These are phyloP conservation scores for Trididemnum clinides DNA, from an alignment of 23 tunicate genomes.

Conservation along the genomic window DNA sequence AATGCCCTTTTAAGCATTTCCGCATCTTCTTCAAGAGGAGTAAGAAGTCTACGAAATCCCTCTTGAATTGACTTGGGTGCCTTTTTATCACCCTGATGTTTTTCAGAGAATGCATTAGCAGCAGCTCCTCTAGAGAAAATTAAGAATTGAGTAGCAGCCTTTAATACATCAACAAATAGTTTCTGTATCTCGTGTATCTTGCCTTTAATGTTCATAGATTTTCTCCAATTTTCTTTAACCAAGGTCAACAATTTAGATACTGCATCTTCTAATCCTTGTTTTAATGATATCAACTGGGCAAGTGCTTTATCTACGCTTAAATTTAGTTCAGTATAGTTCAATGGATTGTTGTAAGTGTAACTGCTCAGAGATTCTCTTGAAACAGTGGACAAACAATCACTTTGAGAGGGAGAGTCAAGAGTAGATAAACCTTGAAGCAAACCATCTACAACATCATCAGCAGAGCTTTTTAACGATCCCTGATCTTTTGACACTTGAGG, in stretches of 20 bases:
- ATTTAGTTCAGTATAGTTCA: constrained; percentile 54
- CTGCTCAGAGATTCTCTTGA: constrained; percentile 75
- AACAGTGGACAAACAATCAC: constrained; percentile 40
- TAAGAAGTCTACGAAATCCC: constrained; percentile 55
- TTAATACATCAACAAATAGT: constrained; percentile 49
- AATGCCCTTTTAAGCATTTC: constrained; percentile 77
- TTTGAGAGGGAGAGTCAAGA: not conserved
- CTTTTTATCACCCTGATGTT: not conserved
- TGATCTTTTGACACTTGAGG: constrained; percentile 64
- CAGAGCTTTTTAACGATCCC: not conserved
- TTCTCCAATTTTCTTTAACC: constrained; percentile 86
- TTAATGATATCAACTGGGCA: constrained; percentile 49
- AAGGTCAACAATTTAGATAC: constrained; percentile 73
- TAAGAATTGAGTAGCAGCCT: constrained; percentile 59
- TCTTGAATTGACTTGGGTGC: constrained; percentile 42
- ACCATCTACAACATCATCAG: constrained; percentile 70
- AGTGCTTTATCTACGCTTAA: constrained; percentile 51
- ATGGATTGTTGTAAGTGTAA: constrained; percentile 46
- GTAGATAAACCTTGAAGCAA: constrained; percentile 39
- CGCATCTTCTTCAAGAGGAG: constrained; percentile 84
- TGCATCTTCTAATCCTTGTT: constrained; percentile 74
- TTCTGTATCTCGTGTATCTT: constrained; percentile 48
- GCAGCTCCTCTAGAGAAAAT: constrained; percentile 68
- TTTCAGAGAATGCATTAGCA: constrained; percentile 60
- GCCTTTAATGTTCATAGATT: constrained; percentile 54